These are phyloP conservation scores for Pherbina coryleti DNA, from an alignment of 2,888 invertebrate genomes.

Conservation along the genomic window DNA sequence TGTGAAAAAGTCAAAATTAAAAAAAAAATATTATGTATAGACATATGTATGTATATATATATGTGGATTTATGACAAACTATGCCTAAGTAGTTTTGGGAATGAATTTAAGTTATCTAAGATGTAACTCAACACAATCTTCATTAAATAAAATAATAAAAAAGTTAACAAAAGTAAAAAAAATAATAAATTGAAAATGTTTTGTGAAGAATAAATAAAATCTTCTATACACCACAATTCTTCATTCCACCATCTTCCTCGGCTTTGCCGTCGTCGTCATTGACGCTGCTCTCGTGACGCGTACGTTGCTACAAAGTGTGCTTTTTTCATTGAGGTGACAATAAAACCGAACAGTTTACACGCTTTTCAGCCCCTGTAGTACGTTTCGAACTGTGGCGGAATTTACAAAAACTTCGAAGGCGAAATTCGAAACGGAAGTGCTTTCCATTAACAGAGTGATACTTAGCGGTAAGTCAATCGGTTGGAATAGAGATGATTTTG, in stretches of 20 bases:
- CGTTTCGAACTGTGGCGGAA: conserved; percentile 9
- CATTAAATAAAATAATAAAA: not conserved
- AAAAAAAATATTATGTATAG: not conserved
- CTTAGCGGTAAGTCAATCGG: conserved; percentile 1
- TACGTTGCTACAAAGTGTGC: not conserved
- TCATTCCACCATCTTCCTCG: conserved; percentile 44
- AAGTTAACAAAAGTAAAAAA: not conserved
- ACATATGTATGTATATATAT: too few species aligned
- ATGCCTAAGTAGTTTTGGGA: too few species aligned
- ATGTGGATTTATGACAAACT: too few species aligned
- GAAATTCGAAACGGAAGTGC: conserved; percentile 10
- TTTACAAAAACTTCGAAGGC: not conserved
- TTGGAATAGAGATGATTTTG: not conserved
- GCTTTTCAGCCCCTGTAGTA: conserved; percentile 1
- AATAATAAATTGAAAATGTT: not conserved
- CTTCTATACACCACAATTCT: conserved; percentile 63
- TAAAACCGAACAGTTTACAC: not conserved
- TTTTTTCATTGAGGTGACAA: not conserved
- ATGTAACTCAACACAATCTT: too few species aligned
- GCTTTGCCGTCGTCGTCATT: not conserved
- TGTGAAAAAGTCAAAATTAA: not conserved
- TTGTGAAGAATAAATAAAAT: conserved; percentile 51
- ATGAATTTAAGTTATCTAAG: too few species aligned
- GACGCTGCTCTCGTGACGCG: not conserved
- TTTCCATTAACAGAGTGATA: not conserved